phyloP scores from a whole-genome alignment of 1,140 invertebrate genomes.

The Ceratina japonica region DNA sequence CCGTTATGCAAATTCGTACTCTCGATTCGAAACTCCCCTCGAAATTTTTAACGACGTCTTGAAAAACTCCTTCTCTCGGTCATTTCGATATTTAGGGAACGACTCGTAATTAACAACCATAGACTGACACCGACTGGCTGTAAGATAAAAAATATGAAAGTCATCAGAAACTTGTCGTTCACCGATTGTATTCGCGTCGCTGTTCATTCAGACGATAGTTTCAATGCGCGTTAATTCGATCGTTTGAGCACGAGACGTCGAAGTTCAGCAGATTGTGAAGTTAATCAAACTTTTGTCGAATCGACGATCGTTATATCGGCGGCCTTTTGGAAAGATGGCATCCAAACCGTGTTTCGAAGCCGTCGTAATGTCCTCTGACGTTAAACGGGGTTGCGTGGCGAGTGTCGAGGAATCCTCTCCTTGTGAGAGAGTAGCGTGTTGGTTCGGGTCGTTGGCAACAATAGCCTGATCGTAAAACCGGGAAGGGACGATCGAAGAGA shows the following conservation, averaged over 20 bases:
- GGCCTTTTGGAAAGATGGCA: too few relatives aligned
- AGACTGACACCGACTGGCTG: slow-evolving; percentile 4
- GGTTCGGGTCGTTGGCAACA: slow-evolving; percentile 17
- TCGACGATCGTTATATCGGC: too few relatives aligned
- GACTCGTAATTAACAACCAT: background rate
- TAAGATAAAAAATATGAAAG: background rate
- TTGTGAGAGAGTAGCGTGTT: slow-evolving; percentile 9
- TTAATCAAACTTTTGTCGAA: slow-evolving; percentile 19
- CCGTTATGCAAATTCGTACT: background rate
- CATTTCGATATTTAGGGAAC: background rate
- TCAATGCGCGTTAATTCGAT: slow-evolving; percentile 3
- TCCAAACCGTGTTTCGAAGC: slow-evolving; percentile 34
- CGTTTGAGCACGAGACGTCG: background rate
- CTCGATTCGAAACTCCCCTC: background rate
- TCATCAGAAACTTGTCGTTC: background rate
- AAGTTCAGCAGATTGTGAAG: slow-evolving; percentile 11
- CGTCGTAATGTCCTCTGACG: slow-evolving; percentile 32
- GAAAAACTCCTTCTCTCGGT: background rate
- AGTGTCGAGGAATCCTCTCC: slow-evolving; percentile 1
- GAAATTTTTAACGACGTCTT: background rate
- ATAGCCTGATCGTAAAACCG: slow-evolving; percentile 32
- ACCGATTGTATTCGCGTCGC: background rate
- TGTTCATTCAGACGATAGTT: background rate
- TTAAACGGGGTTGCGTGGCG: background rate
- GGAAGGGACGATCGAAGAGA: background rate